These are phyloP conservation scores for Ictinia mississippiensis DNA, from an alignment of 2,797 vertebrate genomes.

Conservation along the genomic window DNA sequence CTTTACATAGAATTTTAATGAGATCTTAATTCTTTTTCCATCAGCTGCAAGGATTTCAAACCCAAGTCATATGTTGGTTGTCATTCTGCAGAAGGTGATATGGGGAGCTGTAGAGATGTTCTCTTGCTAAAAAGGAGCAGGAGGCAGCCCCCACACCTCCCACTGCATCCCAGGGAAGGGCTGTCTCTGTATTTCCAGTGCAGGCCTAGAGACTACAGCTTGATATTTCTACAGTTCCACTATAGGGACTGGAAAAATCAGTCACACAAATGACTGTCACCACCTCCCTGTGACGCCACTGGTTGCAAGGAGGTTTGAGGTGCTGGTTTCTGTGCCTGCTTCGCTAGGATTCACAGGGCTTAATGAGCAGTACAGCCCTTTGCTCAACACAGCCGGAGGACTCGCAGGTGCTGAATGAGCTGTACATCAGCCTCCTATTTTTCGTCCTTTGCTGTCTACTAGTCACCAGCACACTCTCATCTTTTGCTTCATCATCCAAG, in stretches of 20 bases:
- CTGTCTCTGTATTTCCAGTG: conserved; percentile 1
- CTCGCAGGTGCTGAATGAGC: not conserved
- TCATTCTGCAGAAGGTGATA: conserved; percentile 55
- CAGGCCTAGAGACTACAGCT: not conserved
- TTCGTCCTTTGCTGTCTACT: not conserved
- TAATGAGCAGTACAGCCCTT: not conserved
- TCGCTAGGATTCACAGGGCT: not conserved
- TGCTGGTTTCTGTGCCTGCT: not conserved
- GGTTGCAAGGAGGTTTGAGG: not conserved
- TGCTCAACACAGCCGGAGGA: not conserved
- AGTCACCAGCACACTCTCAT: not conserved
- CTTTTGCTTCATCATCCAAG: not conserved
- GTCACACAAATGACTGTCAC: not conserved
- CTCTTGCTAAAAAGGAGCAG: conserved; percentile 51
- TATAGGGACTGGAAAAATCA: not conserved
- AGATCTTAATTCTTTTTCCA: conserved; percentile 63
- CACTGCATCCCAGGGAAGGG: conserved; percentile 2
- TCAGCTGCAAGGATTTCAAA: conserved; percentile 57
- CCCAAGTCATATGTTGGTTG: conserved; percentile 61
- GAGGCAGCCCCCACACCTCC: conserved; percentile 57
- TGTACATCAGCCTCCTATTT: not conserved
- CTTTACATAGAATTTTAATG: conserved; percentile 50
- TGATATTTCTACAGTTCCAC: not conserved
- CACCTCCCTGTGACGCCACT: not conserved
- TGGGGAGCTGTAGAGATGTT: conserved; percentile 54